Evolutionary conservation across 2,888 invertebrate genomes (phyloP), one percentile per base, ranked within the genome.

Genomic region (Hydroisotoma schaefferi): DNA sequence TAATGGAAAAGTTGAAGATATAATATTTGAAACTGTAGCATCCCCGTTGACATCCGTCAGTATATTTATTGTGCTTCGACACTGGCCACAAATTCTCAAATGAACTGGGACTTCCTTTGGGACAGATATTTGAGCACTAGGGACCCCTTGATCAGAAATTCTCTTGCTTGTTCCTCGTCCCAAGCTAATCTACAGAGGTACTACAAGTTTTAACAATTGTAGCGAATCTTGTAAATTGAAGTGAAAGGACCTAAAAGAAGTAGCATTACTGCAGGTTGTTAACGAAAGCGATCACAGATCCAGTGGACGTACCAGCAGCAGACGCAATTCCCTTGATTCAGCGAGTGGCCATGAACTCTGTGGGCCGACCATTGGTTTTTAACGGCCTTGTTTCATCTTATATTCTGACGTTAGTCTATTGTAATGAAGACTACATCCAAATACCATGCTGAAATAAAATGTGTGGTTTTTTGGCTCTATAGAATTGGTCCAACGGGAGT

Each of bases 31-130:
- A 18, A 6, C 28, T 27, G 18, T n/a, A 56, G 57, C 5, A 22
- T 52, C 15, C 52, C 57, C 2, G 57, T 57, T 8, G 57, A 57
- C 44, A 2, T 57, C 18, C 57, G 52, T 15, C 26, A 40, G 10
- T 15, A 6, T 8, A 2, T 57, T 3, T 57, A 57, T 29, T 57
- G 57, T 52, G 47, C 56, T 10, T 29, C 46, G 12, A 43, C 28
- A 10, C 43, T 52, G 15, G 52, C 49, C 15, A 26, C 27, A 23
- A n/a, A 15, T 2, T 33, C 23, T 20, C 27, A 52, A 3, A 6
- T n/a, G 2, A 28, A 33, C 37, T 52, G 52, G 52, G 22, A 52
- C n/a, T 52, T 52, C 22, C 12, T 52, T 8, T 10, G 6, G 37
- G 18, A 2, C 5, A 5, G 37, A 23, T 52, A 37, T 6, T 15